Evolutionary conservation across 2,113 vertebrate genomes (phyloP).

Genomic region (Phaethon lepturus): DNA sequence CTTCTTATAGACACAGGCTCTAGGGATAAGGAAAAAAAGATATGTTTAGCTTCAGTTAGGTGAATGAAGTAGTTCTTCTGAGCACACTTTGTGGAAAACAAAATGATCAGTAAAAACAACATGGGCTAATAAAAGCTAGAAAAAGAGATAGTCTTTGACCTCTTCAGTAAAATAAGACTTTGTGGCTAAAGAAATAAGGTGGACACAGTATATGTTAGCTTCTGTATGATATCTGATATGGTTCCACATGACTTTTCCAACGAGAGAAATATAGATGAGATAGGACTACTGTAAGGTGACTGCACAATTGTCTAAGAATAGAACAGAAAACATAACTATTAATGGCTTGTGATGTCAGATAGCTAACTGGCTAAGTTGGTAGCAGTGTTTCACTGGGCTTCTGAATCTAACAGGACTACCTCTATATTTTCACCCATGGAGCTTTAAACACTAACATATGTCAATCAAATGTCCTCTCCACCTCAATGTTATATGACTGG

Average conservation of each 20-base stretch:
- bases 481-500: conserved; percentile 49
- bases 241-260: conserved; percentile 33
- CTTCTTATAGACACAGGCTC: neutral
- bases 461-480: conserved; percentile 57
- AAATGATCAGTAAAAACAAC: neutral
- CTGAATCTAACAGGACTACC: conserved; percentile 44
- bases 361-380: conserved; percentile 52
- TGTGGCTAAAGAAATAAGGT: neutral
- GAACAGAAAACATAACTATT: conserved; percentile 58
- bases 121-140: neutral
- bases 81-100: neutral
- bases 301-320: conserved; percentile 60
- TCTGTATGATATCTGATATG: conserved; percentile 4
- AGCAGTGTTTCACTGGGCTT: conserved; percentile 43
- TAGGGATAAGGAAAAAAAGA: neutral
- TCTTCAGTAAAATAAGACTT: neutral
- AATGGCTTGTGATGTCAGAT: conserved; percentile 58
- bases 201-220: neutral
- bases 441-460: conserved; percentile 7
- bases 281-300: conserved; percentile 26
- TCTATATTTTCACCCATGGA: conserved; percentile 44
- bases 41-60: neutral
- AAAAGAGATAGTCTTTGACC: neutral
- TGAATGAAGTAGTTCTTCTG: neutral
- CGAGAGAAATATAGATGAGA: conserved; percentile 2